Evolutionary conservation across 2,888 invertebrate genomes (phyloP), one percentile per base, ranked within the genome.

Genomic region (Pardosa pseudoannulata): DNA sequence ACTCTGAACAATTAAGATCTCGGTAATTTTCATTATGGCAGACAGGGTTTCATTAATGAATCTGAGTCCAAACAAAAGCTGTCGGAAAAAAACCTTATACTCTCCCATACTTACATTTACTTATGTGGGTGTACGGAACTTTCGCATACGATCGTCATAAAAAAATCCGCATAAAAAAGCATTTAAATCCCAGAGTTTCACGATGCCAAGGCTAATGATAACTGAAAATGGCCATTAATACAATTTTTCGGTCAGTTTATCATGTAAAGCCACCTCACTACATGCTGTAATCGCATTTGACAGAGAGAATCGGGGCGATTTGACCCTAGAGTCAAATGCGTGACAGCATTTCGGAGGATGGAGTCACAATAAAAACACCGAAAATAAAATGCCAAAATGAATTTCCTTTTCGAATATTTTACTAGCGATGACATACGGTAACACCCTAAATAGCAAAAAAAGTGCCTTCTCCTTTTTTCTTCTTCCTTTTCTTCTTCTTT

Each of bases 351-450:
- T 67, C 50, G 23, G n/a, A 16, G 36, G 32, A 67, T 23, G 32
- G 19, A 36, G 67, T 67, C 36, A 29, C 23, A 67, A 67, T 36
- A 36, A 67, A 67, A 67, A 67, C 36, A 31, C 28, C 28, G 64
- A 72, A 72, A 79, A 79, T 68, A 75, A 74, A 82, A 70, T 75
- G 70, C 50, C 70, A 28, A 23, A 75, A 36, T 41, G 31, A 62
- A 68, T 67, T 81, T 81, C 67, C 81, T 82, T 75, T 82, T 75
- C 74, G 68, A 74, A 82, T 68, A 81, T 67, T 81, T 82, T 74
- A 82, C 70, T 70, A 74, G 75, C 81, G 75, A 29, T 70, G 74
- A 70, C 74, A 75, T 39, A n/a, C 16, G 70, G 81, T 74, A 82
- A 82, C 68, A 36, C 80, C 62, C 29, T 72, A 56, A 72, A 79